phyloP scores from a whole-genome alignment of 2,113 vertebrate genomes.

The Coturnix japonica region DNA sequence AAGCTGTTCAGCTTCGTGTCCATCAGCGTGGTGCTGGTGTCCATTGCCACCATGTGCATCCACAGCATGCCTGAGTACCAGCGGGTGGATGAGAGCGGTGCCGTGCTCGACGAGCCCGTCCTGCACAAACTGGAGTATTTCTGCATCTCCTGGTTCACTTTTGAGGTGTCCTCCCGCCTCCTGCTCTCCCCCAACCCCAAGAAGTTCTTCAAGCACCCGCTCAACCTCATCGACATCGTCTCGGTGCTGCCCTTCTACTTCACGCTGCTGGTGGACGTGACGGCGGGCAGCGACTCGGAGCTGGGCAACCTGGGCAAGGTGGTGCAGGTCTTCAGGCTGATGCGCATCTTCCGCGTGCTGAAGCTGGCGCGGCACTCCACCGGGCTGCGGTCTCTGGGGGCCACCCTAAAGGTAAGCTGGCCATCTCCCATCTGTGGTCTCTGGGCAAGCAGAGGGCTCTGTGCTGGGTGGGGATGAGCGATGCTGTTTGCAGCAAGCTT shows the following conservation, averaged over 20 bases:
- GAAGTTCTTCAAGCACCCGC: constrained; percentile 93
- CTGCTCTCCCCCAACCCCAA: constrained; percentile 90
- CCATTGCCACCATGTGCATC: constrained; percentile 94
- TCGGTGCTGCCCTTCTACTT: constrained; percentile 95
- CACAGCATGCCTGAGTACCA: constrained; percentile 96
- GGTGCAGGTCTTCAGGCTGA: constrained; percentile 93
- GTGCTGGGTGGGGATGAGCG: not conserved
- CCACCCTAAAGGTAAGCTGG: constrained; percentile 88
- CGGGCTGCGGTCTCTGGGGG: constrained; percentile 92
- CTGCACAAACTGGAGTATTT: constrained; percentile 90
- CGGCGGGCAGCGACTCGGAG: constrained; percentile 81
- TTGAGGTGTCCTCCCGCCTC: constrained; percentile 92
- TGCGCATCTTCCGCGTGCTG: constrained; percentile 96
- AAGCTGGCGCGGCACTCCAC: constrained; percentile 97
- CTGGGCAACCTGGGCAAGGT: constrained; percentile 90
- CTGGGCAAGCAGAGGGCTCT: not conserved
- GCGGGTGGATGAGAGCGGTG: constrained; percentile 82
- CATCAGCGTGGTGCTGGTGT: constrained; percentile 91
- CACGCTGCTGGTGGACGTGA: constrained; percentile 86
- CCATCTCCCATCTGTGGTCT: not conserved
- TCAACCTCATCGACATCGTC: constrained; percentile 95
- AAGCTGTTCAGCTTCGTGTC: constrained; percentile 96
- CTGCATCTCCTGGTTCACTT: constrained; percentile 98
- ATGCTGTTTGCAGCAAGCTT: not conserved
- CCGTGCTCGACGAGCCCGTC: constrained; percentile 81